Base-by-base conservation (phyloP, 2,113 vertebrate species). In the Geococcyx californianus region DNA sequence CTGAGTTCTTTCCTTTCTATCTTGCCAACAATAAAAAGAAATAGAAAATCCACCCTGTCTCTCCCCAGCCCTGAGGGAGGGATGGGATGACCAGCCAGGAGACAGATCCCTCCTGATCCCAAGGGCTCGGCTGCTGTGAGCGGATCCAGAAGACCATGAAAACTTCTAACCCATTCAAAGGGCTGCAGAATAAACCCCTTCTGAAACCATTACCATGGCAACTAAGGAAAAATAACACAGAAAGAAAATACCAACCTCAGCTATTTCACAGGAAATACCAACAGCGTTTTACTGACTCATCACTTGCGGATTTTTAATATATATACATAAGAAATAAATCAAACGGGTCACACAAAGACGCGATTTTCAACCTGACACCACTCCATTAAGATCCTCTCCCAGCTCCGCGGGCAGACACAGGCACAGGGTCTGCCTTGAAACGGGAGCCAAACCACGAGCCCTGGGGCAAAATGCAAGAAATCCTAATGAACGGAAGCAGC, bases 261-360 rank as follows among this genome's bases (percentile, higher is more conserved):
- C 95, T 97, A 83, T 95, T 97, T 96, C 96, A 89, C 92, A 97
- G 97, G 94, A 96, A 96, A 93, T 88, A 97, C 93, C 86, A 92
- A 20, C 77, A 94, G n/a, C 13, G 25, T 96, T 97, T 97, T 96
- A 92, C 95, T 96, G 97, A 96, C 86, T 97, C 97, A 97, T 96
- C 97, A 96, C 84, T 96, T 90, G 72, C 91, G 87, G 72, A 94
- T 78, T 94, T 95, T 89, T 96, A 63, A 94, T 87, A 92, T 84
- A 94, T 80, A 93, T 44, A 82, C 59, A 84, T 64, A 79, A 63
- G 72, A 55, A 89, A 58, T 40, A 84, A 86, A 89, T 67, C 62
- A 89, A 74, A 76, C 7, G 2, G 80, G 85, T 94, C 90, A 94
- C 56, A 64, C 16, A 58, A 76, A 94, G 69, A 86, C 3, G 7